Evolutionary conservation across 2,888 invertebrate genomes (phyloP), one percentile per base, ranked within the genome.

Genomic region (Cerastis rubricosa): DNA sequence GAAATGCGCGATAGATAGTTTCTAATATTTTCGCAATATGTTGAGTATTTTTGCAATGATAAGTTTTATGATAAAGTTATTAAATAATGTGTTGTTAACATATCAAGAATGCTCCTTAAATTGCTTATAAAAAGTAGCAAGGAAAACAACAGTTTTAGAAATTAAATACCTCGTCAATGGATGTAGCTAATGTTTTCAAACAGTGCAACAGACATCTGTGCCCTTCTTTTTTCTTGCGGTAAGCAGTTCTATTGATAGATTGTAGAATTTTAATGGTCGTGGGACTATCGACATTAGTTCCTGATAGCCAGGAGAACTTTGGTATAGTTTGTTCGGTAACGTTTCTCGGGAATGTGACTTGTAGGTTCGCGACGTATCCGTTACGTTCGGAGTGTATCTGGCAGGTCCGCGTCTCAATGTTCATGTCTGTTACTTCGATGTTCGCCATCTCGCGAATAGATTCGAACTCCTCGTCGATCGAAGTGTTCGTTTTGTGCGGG

Each of bases 151-250:
- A 17, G 64, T 64, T 43, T 14, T 17, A 64, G 12, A 47, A n/a
- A 47, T 19, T 54, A 54, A 54, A 67, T 93, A 97, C 97, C 94
- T 97, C 97, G 91, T 97, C 96, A 81, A 97, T 93, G 66, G 95
- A 95, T 63, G 95, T 96, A 2, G 96, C 96, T 79, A 97, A 91
- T 47, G 96, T 96, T 90, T 97, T 97, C 63, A 99, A 95, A 94
- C 99, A 99, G 67, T 99, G 98, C 92, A 99, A 98, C 72, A 99
- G 95, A 93, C 99, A 99, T 57, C 98, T 98, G 71, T 98, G 97
- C 71, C 98, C 98, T 92, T 98, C 98, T 84, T 98, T 98, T 2
- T 99, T 98, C 89, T 98, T 97, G 87, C 98, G 98, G 89, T 98
- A 97, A 0, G 99, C 98, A 71, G 98, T 98, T 92, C 98, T 98